A percentile compares a stretch with the other conserved stretches of the same genome.
phyloP scores from a whole-genome alignment of 2,888 invertebrate species.

The Mesochorus sp. region DNA sequence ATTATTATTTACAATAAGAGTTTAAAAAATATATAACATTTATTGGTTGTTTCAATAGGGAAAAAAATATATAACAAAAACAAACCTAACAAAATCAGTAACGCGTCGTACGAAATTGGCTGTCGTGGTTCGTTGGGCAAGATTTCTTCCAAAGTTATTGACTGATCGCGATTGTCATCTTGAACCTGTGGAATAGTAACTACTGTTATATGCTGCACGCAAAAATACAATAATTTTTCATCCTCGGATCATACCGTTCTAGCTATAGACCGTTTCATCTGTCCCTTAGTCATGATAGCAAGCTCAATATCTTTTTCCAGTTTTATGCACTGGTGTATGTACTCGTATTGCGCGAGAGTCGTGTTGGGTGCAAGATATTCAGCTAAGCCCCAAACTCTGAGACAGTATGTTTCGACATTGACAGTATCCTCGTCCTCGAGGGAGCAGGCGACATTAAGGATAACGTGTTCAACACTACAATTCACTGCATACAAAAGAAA shows the following conservation, averaged over 20 bases:
- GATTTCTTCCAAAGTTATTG: constrained; percentile 90
- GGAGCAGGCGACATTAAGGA: constrained; percentile 91
- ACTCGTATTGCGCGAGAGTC: constrained; percentile 93
- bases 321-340: constrained; percentile 96
- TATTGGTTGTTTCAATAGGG: background rate
- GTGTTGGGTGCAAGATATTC: constrained; percentile 95
- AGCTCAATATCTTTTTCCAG: constrained; percentile 94
- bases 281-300: constrained; percentile 83
- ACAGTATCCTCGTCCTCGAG: constrained; percentile 89
- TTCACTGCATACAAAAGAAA: constrained; percentile 86
- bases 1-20: too few species aligned
- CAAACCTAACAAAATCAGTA: constrained; percentile 92
- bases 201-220: too few species aligned
- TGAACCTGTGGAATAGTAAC: constrained; percentile 83
- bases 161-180: constrained; percentile 91
- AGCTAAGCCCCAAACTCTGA: constrained; percentile 92
- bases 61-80: constrained; percentile 60
- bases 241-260: constrained; percentile 86
- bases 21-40: background rate
- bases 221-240: constrained; percentile 3
- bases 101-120: constrained; percentile 90
- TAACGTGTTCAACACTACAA: constrained; percentile 92
- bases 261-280: constrained; percentile 88
- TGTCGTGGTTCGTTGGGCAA: constrained; percentile 89
- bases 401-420: constrained; percentile 85